These are phyloP conservation scores for Dyspetes luteomarginatus DNA, from an alignment of 2,888 invertebrate genomes.

Conservation along the genomic window DNA sequence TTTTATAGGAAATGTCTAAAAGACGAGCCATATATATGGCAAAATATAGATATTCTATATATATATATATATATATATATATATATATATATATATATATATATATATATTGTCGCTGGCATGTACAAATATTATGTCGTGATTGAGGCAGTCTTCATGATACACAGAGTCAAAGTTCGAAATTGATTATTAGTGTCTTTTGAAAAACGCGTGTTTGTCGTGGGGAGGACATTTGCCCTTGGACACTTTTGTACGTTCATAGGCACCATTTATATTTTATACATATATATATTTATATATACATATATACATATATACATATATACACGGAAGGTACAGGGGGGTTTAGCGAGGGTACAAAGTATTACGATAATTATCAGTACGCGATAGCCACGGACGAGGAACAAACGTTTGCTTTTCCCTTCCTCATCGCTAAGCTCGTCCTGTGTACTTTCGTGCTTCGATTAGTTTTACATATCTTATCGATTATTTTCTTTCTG, in stretches of 20 bases:
- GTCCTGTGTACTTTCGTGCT: too few species aligned
- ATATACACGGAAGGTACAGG: background rate
- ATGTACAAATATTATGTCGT: background rate
- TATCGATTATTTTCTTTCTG: background rate
- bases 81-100: background rate
- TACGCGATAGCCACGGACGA: too few species aligned
- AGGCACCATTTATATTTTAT: too few species aligned
- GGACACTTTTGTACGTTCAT: background rate
- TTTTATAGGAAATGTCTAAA: slow-evolving; percentile 3
- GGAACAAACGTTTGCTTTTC: too few species aligned
- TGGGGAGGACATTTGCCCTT: background rate
- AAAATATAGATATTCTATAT: background rate
- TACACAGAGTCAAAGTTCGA: slow-evolving; percentile 25
- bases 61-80: too few species aligned
- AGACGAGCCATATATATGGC: background rate
- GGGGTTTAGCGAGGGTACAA: too few species aligned
- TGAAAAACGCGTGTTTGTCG: background rate
- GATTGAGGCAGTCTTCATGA: slow-evolving; percentile 7
- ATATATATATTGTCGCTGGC: background rate
- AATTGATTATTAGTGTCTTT: background rate
- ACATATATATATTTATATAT: background rate
- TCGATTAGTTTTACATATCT: too few species aligned
- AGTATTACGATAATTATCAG: too few species aligned
- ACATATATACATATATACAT: background rate
- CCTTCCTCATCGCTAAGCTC: too few species aligned